phyloP scores from a whole-genome alignment of 1,140 invertebrate genomes.

The Heliconius nattereri region DNA sequence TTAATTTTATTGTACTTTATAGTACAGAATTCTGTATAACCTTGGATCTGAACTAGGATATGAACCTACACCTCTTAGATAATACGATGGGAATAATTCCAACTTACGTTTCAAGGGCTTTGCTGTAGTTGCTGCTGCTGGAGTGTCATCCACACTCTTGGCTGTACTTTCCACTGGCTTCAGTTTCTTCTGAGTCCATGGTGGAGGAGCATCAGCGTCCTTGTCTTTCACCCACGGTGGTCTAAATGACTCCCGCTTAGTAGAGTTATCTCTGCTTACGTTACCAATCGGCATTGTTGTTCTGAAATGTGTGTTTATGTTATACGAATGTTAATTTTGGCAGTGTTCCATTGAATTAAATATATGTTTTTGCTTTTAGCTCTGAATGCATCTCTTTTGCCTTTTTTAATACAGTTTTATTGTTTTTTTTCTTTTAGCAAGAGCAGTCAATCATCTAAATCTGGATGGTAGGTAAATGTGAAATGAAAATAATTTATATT shows the following conservation, averaged over 20 bases:
- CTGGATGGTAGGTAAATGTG: too few species aligned
- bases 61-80: background rate
- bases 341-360: background rate
- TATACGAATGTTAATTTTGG: constrained; percentile 6
- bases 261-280: constrained; percentile 59
- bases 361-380: background rate
- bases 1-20: background rate
- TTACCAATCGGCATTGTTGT: constrained; percentile 50
- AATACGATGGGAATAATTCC: background rate
- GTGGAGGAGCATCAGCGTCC: constrained; percentile 72
- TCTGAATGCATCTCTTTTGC: background rate
- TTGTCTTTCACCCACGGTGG: constrained; percentile 92
- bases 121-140: constrained; percentile 49
- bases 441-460: background rate
- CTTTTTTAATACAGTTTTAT: background rate
- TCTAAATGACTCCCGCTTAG: constrained; percentile 83
- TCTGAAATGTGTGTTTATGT: constrained; percentile 4
- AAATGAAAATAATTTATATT: too few species aligned
- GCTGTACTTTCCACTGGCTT: constrained; percentile 71
- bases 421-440: background rate
- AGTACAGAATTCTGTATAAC: background rate
- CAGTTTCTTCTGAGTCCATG: constrained; percentile 83
- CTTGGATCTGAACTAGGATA: background rate
- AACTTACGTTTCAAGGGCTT: background rate
- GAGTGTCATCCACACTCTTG: constrained; percentile 47